A percentile compares a stretch with the other conserved stretches of the same genome.
These are phyloP conservation scores for Muschampia plurimacula DNA, from an alignment of 2,888 invertebrate genomes.

Conservation along the genomic window DNA sequence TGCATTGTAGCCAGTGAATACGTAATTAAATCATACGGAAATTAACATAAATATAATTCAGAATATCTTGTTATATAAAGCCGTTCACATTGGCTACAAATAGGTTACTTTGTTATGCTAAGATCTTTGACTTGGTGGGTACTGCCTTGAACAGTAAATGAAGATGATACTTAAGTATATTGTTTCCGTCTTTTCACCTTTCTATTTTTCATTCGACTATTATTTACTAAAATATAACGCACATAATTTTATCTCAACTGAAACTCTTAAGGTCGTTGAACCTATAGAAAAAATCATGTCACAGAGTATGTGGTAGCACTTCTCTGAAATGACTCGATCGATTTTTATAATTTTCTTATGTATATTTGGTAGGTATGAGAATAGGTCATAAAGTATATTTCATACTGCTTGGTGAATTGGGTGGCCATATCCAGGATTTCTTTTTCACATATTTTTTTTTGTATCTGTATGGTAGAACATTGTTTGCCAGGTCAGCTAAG, in stretches of 20 bases:
- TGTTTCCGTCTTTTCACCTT: too few species aligned
- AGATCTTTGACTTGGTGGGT: not conserved
- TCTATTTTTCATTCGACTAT: not conserved
- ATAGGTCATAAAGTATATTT: too few species aligned
- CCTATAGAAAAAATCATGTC: not conserved
- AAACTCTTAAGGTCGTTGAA: not conserved
- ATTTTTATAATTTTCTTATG: too few species aligned
- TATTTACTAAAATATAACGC: not conserved
- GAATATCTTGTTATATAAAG: constrained; percentile 24
- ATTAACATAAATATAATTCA: constrained; percentile 27
- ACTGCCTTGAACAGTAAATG: not conserved
- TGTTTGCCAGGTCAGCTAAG: too few species aligned
- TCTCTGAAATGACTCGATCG: too few species aligned
- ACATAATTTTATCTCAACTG: not conserved
- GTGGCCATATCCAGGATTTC: too few species aligned
- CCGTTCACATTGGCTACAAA: constrained; percentile 16
- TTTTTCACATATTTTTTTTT: too few species aligned
- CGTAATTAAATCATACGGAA: constrained; percentile 33
- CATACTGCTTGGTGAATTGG: too few species aligned
- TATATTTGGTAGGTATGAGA: too few species aligned
- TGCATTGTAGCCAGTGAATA: constrained; percentile 30
- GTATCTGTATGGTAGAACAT: too few species aligned
- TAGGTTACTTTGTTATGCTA: constrained; percentile 6
- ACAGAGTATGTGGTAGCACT: too few species aligned
- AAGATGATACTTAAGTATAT: too few species aligned